A percentile compares a stretch with the other conserved stretches of the same genome.
Conservation (phyloP, 2,797 vertebrate species). For the Leptodactylus fallax region DNA sequence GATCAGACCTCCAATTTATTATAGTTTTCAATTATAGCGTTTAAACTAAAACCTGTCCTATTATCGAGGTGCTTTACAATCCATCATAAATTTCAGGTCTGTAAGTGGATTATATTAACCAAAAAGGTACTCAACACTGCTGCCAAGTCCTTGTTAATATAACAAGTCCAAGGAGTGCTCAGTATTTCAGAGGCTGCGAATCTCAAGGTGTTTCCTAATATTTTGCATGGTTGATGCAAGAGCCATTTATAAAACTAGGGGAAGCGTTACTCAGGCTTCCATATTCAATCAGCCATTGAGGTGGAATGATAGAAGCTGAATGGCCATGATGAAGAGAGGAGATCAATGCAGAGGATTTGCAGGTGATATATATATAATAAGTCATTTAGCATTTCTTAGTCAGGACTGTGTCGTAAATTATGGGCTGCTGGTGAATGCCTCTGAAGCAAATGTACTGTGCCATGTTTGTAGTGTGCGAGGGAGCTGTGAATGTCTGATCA, state of each 20-base stretch:
- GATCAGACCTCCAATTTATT: slow-evolving; percentile 55
- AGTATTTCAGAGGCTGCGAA: slow-evolving; percentile 2
- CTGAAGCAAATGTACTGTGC: slow-evolving; percentile 37
- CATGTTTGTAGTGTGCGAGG: slow-evolving; percentile 35
- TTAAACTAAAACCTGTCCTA: slow-evolving; percentile 40
- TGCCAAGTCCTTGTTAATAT: slow-evolving; percentile 36
- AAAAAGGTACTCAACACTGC: not conserved
- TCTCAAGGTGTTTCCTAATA: slow-evolving; percentile 18
- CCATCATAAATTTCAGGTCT: slow-evolving; percentile 28
- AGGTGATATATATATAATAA: slow-evolving; percentile 49
- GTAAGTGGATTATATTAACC: slow-evolving; percentile 50
- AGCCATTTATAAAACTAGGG: slow-evolving; percentile 11
- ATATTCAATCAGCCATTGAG: slow-evolving; percentile 25
- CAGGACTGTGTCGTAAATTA: slow-evolving; percentile 34
- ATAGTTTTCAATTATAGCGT: slow-evolving; percentile 48
- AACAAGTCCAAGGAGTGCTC: not conserved
- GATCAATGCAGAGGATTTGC: slow-evolving; percentile 46
- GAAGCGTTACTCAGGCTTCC: not conserved
- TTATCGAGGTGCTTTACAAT: slow-evolving; percentile 38
- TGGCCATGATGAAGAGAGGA: slow-evolving; percentile 10
- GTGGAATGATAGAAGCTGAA: slow-evolving; percentile 7
- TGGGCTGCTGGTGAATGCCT: slow-evolving; percentile 21
- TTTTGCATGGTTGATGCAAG: slow-evolving; percentile 31
- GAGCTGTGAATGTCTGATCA: slow-evolving; percentile 54
- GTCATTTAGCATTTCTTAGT: slow-evolving; percentile 46